Evolutionary conservation across 2,797 vertebrate genomes (phyloP).

Genomic region (Peromyscus nudipes): DNA sequence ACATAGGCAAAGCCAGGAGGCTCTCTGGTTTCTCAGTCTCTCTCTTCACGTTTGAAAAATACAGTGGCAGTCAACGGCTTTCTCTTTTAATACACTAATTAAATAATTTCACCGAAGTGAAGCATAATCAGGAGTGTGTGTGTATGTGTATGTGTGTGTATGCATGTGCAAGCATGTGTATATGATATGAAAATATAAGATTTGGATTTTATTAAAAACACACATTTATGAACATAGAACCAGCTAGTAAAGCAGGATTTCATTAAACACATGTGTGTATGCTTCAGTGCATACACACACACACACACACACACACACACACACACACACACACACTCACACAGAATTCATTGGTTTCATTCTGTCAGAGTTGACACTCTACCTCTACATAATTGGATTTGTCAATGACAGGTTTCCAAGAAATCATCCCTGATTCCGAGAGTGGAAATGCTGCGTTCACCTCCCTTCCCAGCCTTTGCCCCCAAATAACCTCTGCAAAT

Average conservation of each 20-base stretch:
- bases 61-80: background rate
- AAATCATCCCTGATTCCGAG: conserved; percentile 62
- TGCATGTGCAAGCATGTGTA: background rate
- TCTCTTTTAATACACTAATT: background rate
- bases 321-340: background rate
- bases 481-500: background rate
- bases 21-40: background rate
- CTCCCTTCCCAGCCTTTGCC: background rate
- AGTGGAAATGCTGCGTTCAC: conserved; percentile 26
- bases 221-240: conserved; percentile 80
- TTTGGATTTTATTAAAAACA: conserved; percentile 72
- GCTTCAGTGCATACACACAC: background rate
- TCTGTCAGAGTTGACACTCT: conserved; percentile 81
- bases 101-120: conserved; percentile 56
- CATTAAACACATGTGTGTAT: background rate
- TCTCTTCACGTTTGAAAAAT: background rate
- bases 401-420: conserved; percentile 81
- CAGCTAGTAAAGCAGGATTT: conserved; percentile 75
- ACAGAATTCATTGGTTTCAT: conserved; percentile 66
- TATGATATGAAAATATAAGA: background rate
- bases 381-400: conserved; percentile 78
- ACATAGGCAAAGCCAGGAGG: background rate
- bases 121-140: background rate
- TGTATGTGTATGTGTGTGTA: background rate
- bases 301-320: background rate